Base-by-base conservation (phyloP, 2,888 invertebrate species). In the Temnothorax rugatulus region DNA sequence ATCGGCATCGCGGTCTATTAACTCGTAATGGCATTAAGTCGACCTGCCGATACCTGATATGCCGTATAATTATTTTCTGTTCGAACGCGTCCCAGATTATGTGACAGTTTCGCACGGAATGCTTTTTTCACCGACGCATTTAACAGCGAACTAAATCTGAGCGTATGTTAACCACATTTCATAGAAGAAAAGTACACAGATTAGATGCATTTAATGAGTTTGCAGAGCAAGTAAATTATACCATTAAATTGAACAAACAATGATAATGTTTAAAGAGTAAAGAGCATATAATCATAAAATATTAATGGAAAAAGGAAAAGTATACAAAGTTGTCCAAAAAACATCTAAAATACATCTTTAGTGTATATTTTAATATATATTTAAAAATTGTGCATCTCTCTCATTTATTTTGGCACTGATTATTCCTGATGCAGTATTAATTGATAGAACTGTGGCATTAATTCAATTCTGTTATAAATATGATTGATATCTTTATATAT, bases 21-120 rank as follows among this genome's bases (percentile, higher is more conserved):
- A 79, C 79, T 79, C 79, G 73, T 79, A 79, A 79, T 79, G 73
- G 79, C 73, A 79, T 79, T 73, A 79, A 79, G 79, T 71, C 79
- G 25, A 79, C 59, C 79, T 79, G 79, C 79, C 79, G 79, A 79
- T 79, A 79, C 47, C 73, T 25, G 79, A 71, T 71, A 79, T 59
- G 13, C 73, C 79, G 59, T 79, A 79, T 71, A 79, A 79, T 79
- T 79, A 79, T 79, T 71, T 68, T 71, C 79, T 71, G 25, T 79
- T 59, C 34, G 59, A 61, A 47, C 47, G 73, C 57, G 57, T 25
- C 41, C 52, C 54, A 25, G 54, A 68, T 44, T 71, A 79, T 25
- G 59, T 47, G 71, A 79, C 68, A 71, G 47, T 59, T 59, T 47
- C 47, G 9, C 52, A n/a, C 15, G 41, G 5, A 66, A 54, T 15